Evolutionary conservation across 2,113 vertebrate genomes (phyloP).

Genomic region (Forbesichthys agassizii): DNA sequence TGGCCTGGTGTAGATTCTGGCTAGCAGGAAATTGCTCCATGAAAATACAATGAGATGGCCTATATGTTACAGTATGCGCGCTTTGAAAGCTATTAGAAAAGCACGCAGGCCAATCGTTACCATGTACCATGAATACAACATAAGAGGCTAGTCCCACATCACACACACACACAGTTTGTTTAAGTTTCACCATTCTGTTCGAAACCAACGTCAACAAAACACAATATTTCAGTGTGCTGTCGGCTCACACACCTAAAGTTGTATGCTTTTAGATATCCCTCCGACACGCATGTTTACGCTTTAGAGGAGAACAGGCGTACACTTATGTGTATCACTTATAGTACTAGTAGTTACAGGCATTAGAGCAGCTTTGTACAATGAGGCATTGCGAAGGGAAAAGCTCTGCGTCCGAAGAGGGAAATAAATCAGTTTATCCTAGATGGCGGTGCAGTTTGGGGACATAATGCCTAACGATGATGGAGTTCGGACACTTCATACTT

Average conservation of each 20-base stretch:
- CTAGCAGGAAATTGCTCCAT: constrained; percentile 47
- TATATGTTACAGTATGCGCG: constrained; percentile 40
- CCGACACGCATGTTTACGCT: too few relatives aligned
- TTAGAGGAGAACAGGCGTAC: too few relatives aligned
- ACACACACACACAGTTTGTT: too few relatives aligned
- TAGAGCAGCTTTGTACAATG: constrained; percentile 53
- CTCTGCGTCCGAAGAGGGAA: constrained; percentile 64
- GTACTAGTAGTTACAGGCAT: constrained; percentile 51
- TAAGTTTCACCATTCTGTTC: too few relatives aligned
- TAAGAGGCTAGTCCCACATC: constrained; percentile 11
- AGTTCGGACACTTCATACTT: constrained; percentile 77
- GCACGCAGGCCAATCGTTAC: neutral
- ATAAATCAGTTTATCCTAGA: constrained; percentile 74
- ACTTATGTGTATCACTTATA: too few relatives aligned
- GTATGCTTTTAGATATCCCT: too few relatives aligned
- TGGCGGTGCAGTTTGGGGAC: constrained; percentile 64
- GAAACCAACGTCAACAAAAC: too few relatives aligned
- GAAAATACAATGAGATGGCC: constrained; percentile 39
- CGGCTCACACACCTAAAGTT: too few relatives aligned
- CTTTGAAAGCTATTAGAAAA: constrained; percentile 47
- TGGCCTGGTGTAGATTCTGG: constrained; percentile 54
- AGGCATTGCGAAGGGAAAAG: constrained; percentile 63
- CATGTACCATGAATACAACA: neutral
- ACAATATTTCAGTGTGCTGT: too few relatives aligned
- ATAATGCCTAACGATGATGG: constrained; percentile 75